A percentile compares a stretch with the other conserved stretches of the same genome.
These are phyloP conservation scores for Neodon shergylaensis DNA, from an alignment of 2,113 vertebrate species.

Conservation along the genomic window DNA sequence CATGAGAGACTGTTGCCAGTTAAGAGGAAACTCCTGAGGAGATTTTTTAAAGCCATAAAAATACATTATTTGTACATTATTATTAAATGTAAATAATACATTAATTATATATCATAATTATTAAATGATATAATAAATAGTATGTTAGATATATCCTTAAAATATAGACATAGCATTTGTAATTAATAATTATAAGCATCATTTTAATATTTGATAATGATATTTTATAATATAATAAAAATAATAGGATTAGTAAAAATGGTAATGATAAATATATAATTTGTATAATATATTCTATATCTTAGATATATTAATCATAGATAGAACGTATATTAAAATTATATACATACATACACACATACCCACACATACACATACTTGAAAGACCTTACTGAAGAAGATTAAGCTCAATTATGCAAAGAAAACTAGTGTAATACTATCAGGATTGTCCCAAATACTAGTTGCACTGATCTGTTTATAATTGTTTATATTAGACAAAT, in stretches of 20 bases:
- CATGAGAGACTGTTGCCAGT: neutral
- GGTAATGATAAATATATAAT: neutral
- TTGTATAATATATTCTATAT: neutral
- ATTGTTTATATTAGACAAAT: neutral
- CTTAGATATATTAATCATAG: neutral
- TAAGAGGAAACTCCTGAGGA: neutral
- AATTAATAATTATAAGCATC: neutral
- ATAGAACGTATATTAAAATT: neutral
- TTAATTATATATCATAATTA: neutral
- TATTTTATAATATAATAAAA: neutral
- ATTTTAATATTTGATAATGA: neutral
- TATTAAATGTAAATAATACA: neutral
- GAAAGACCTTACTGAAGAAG: neutral
- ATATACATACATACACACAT: neutral
- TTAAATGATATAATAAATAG: neutral
- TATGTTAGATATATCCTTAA: neutral
- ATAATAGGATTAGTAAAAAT: neutral
- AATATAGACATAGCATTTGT: neutral
- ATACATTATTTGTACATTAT: neutral
- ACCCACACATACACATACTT: neutral
- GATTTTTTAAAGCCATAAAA: neutral
- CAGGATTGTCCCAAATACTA: neutral
- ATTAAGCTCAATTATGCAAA: neutral
- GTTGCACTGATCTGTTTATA: neutral
- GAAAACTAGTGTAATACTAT: neutral